Evolutionary conservation across 2,888 invertebrate species (phyloP).

Genomic region (Orgyia antiqua): DNA sequence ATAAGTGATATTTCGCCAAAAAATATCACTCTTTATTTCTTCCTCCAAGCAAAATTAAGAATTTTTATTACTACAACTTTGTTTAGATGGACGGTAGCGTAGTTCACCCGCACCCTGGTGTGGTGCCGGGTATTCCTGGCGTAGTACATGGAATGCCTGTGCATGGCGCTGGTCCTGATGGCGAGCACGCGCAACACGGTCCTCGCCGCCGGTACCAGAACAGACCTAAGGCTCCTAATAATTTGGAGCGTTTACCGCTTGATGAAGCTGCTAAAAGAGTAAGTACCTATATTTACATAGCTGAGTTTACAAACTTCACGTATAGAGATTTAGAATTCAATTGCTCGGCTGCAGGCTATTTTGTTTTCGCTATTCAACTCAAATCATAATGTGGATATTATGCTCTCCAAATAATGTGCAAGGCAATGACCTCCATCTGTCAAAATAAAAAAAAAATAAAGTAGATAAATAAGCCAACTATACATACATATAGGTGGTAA

Average conservation of each 20-base stretch:
- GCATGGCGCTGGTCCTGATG: slow-evolving; percentile 63
- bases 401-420: too few species aligned
- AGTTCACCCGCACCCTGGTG: slow-evolving; percentile 57
- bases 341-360: too few species aligned
- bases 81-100: slow-evolving; percentile 63
- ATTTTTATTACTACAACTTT: neutral
- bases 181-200: slow-evolving; percentile 59
- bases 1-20: too few species aligned
- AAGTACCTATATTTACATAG: slow-evolving; percentile 1
- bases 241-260: slow-evolving; percentile 79
- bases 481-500: too few species aligned
- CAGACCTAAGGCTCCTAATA: slow-evolving; percentile 60
- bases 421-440: too few species aligned
- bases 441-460: too few species aligned
- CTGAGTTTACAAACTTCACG: too few species aligned
- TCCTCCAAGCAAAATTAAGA: too few species aligned
- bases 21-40: too few species aligned
- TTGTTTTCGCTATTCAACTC: too few species aligned
- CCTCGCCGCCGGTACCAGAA: slow-evolving; percentile 65
- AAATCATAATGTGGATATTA: too few species aligned
- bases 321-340: neutral
- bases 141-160: slow-evolving; percentile 63
- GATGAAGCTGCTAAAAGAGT: slow-evolving; percentile 84
- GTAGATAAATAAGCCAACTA: too few species aligned
- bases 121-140: slow-evolving; percentile 53